A percentile compares a stretch with the other conserved stretches of the same genome.
Conservation (phyloP, 2,797 vertebrate species). For the Taenioides sp. region DNA sequence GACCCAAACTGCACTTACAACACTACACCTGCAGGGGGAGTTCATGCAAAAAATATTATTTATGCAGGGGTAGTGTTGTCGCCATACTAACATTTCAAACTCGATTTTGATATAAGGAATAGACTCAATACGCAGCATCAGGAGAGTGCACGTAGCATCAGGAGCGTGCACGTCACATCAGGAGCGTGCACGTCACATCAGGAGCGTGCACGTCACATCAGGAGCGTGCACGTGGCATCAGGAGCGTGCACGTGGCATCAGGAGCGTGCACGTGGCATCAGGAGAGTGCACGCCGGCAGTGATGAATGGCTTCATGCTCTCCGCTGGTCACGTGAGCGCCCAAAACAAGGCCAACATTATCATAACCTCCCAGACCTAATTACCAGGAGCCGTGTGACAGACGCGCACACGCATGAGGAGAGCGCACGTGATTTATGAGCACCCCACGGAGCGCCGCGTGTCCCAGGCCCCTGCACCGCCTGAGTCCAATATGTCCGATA, state of each 20-base stretch:
- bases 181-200: constrained; percentile 18
- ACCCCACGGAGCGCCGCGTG: constrained; percentile 54
- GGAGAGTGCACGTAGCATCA: no score
- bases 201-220: constrained; percentile 36
- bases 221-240: no score
- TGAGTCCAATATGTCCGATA: constrained; percentile 52
- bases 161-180: no score
- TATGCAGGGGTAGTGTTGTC: no score
- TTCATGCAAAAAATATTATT: no score
- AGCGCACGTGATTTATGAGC: constrained; percentile 61
- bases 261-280: constrained; percentile 18
- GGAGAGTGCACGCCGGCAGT: constrained; percentile 55
- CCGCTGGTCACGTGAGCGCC: constrained; percentile 65
- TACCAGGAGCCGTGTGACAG: constrained; percentile 61
- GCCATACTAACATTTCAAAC: no score
- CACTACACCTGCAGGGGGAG: no score
- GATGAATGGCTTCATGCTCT: constrained; percentile 68
- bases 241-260: no score
- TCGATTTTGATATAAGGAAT: no score
- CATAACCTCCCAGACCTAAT: constrained; percentile 75
- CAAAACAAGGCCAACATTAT: constrained; percentile 74
- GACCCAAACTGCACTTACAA: no score
- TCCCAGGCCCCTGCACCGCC: constrained; percentile 50
- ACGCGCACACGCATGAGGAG: constrained; percentile 3
- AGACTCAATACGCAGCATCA: no score